Base-by-base conservation (phyloP, 2,888 invertebrate genomes). In the Tanytarsus gracilentus region DNA sequence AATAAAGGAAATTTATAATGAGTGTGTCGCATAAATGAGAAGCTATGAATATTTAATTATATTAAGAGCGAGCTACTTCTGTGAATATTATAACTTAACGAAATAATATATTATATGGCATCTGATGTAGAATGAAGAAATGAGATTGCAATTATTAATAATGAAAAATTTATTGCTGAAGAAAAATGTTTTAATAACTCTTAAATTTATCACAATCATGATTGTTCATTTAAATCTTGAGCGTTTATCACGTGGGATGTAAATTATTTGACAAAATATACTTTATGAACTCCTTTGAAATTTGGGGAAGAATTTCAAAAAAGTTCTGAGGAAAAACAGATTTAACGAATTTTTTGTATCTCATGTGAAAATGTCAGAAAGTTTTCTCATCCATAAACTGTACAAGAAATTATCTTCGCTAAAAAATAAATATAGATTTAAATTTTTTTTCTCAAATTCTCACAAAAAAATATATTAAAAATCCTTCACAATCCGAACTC, bases 261-360 rank as follows among this genome's bases (percentile, higher is more conserved):
- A 5, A 11, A 11, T 29, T 4, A 11, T 11, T 33, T 33, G 33
- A 9, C 2, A 33, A 33, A 9, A 11, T 33, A 5, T n/a, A 11
- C 6, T 33, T 2, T 33, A 2, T 33, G 33, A 9, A 33, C 11
- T 67, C 66, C 69, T 67, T 72, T 70, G 70, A 68, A 71, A 68
- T 73, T 72, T 73, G 73, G 73, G 73, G 73, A 73, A 73, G 73
- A 72, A 72, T 69, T 72, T 70, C 69, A 69, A 69, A 68, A 68
- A 68, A 68, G 68, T 66, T 66, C 66, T 63, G 36, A 59, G 33
- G 29, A 40, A 48, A 21, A 33, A 3, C 2, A n/a, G 33, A 33
- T 33, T n/a, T 33, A n/a, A 5, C 3, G 5, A 11, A n/a, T 33
- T 33, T 5, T 11, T n/a, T 11, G 9, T 3, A 11, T 5, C n/a